Base-by-base conservation (phyloP, 2,797 vertebrate species). In the Chromobotia macracanthus region DNA sequence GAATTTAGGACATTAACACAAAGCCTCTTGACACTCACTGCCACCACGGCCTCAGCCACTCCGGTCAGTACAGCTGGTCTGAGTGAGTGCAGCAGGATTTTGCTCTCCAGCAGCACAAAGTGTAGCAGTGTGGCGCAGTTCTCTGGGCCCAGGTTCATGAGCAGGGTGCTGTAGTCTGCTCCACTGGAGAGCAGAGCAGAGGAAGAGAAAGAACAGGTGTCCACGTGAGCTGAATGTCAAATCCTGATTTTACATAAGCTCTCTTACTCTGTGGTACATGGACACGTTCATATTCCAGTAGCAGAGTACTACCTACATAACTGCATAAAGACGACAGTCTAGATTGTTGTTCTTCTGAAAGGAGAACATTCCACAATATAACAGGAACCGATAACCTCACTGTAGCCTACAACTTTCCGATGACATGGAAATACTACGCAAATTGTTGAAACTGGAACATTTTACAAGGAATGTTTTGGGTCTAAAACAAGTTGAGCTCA, bases 71-170 rank as follows among this genome's bases (percentile, higher is more conserved):
- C 97, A 35, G 95, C 98, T 6, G 98, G 98, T 81, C 98, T 90
- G 44, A 99, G 95, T 10, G 98, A 99, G 91, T 99, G 98, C 56
- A 99, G 92, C 77, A 99, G 94, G 86, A 99, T 98, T 89, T 99
- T 99, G 90, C 87, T 95, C 90, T 99, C 98, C 85, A 96, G 90
- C 73, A 99, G 90, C 55, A 98, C 94, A 84, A 98, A 97, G 86
- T 96, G 94, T 82, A 99, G 92, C 85, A 99, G 86, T 0, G 95
- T 96, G 73, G 96, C 96, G 83, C 96, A 98, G 91, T 98, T 98
- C 89, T 99, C 98, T 0, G 96, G 90, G 83, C 97, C 97, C 89
- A 99, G 92, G 83, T 97, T 99, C 91, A 95, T 95, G 78, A 99
- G 92, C 87, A 99, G 92, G 16, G 95, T 97, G 87, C 95, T 94